These are phyloP conservation scores for Tokudaia muenninki DNA, from an alignment of 2,797 vertebrate species.

Conservation along the genomic window DNA sequence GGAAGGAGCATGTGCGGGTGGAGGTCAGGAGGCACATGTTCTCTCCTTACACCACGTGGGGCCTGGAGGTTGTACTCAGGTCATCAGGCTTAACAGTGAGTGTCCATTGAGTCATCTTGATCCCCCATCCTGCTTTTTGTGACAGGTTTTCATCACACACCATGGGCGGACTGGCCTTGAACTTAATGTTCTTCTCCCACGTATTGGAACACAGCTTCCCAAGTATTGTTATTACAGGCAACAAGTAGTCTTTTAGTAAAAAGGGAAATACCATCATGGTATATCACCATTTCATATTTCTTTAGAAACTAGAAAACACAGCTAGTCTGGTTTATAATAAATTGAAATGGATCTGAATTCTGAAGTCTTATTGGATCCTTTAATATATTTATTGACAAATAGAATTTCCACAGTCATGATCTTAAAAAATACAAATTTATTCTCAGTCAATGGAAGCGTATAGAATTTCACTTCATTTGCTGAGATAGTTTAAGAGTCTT, in stretches of 20 bases:
- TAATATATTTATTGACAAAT: conserved; percentile 23
- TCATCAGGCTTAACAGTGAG: not conserved
- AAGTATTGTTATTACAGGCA: not conserved
- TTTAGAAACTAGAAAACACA: conserved; percentile 23
- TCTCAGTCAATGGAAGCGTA: conserved; percentile 11
- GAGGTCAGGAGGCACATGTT: not conserved
- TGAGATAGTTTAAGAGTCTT: not conserved
- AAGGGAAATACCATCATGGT: conserved; percentile 57
- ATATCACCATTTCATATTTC: conserved; percentile 49
- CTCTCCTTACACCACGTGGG: not conserved
- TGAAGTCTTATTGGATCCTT: conserved; percentile 25
- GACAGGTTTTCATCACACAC: too few species aligned
- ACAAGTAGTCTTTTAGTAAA: conserved; percentile 71
- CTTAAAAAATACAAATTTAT: conserved; percentile 36
- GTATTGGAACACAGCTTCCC: not conserved
- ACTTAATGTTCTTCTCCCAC: not conserved
- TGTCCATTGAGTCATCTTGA: not conserved
- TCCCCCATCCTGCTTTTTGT: not conserved
- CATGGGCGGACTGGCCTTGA: not conserved
- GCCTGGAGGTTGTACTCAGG: not conserved
- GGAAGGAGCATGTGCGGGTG: not conserved
- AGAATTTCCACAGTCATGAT: conserved; percentile 13
- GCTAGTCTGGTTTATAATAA: not conserved
- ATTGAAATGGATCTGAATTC: not conserved
- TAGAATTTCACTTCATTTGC: not conserved